phyloP scores from a whole-genome alignment of 2,797 vertebrate genomes.

The Acanthurus leucopareius region DNA sequence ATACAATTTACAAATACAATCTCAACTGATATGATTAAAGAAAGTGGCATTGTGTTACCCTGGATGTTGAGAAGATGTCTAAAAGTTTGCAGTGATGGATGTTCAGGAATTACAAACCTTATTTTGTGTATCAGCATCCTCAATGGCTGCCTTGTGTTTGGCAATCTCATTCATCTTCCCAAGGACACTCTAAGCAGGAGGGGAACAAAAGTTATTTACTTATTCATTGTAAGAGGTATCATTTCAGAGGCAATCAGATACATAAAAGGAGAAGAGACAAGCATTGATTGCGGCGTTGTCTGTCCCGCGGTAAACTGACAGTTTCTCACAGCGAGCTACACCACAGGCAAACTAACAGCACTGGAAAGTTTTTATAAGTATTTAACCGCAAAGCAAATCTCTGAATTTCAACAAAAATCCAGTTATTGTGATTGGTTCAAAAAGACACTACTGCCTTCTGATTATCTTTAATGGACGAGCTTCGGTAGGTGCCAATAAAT shows the following conservation, averaged over 20 bases:
- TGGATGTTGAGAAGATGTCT: no score
- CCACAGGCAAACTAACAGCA: background rate
- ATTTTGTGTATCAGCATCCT: conserved; percentile 94
- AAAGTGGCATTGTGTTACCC: no score
- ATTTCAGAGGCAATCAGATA: background rate
- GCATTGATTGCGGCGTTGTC: background rate
- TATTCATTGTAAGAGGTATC: background rate
- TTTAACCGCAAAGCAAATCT: background rate
- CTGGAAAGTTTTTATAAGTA: background rate
- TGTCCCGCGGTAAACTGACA: background rate
- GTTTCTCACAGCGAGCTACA: background rate
- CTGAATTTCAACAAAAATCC: background rate
- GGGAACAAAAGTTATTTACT: background rate
- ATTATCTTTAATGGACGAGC: background rate
- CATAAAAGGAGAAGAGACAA: background rate
- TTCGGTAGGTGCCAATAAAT: background rate
- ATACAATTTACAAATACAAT: background rate
- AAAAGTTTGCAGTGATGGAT: background rate
- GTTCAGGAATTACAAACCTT: conserved; percentile 84
- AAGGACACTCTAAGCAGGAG: conserved; percentile 89
- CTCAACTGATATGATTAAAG: background rate
- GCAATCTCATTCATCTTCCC: conserved; percentile 97
- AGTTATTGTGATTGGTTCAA: background rate
- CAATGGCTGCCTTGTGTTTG: conserved; percentile 93
- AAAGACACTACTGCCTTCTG: background rate